Conservation (phyloP, 2,888 invertebrate species). For the Hypomecis punctinalis region DNA sequence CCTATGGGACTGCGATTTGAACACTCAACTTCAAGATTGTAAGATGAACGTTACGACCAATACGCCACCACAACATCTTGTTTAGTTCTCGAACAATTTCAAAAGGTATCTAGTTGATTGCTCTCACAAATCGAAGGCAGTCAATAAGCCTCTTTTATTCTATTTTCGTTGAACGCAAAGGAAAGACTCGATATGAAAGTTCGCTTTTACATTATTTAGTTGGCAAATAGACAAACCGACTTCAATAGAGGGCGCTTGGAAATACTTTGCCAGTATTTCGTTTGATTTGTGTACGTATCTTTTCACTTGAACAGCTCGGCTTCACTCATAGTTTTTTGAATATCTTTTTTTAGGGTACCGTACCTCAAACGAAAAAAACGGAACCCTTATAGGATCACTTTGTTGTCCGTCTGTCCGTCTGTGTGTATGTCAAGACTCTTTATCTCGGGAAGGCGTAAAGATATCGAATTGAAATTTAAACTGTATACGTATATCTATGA, state of each 20-base stretch:
- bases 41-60: no score
- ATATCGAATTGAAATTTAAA: no score
- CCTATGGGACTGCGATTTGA: no score
- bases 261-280: slow-evolving; percentile 20
- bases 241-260: slow-evolving; percentile 27
- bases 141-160: slow-evolving; percentile 41
- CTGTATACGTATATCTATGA: no score
- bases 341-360: no score
- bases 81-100: slow-evolving; percentile 22
- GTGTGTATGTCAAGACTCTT: no score
- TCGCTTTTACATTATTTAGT: slow-evolving; percentile 40
- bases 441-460: no score
- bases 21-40: no score
- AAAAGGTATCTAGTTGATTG: slow-evolving; percentile 40
- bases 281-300: slow-evolving; percentile 23
- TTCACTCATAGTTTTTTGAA: not conserved
- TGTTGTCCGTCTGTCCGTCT: no score
- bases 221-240: slow-evolving; percentile 38
- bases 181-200: slow-evolving; percentile 21
- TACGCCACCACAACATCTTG: not conserved
- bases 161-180: slow-evolving; percentile 36
- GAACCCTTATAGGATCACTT: no score
- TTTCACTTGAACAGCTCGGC: not conserved
- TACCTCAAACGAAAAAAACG: no score
- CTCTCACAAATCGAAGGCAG: slow-evolving; percentile 33